phyloP scores from a whole-genome alignment of 2,888 invertebrate genomes.

The Phortica okadai region DNA sequence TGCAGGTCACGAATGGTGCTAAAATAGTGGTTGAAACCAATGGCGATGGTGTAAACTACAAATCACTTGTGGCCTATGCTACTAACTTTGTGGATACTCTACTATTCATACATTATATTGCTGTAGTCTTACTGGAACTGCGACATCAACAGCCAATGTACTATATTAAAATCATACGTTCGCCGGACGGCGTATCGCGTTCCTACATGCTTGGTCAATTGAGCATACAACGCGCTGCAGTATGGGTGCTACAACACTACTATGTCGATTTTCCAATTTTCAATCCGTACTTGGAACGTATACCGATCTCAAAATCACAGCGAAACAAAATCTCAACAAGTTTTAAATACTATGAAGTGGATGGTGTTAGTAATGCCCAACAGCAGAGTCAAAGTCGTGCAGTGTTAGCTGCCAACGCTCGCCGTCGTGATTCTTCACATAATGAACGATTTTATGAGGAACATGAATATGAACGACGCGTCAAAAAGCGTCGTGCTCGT shows the following conservation, averaged over 20 bases:
- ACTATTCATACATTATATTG: slow-evolving; percentile 95
- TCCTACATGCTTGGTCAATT: slow-evolving; percentile 93
- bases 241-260: slow-evolving; percentile 95
- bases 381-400: slow-evolving; percentile 85
- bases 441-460: slow-evolving; percentile 99
- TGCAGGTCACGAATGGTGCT: slow-evolving; percentile 88
- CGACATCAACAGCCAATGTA: slow-evolving; percentile 94
- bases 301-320: slow-evolving; percentile 90
- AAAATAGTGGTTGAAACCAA: slow-evolving; percentile 85
- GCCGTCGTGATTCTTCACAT: slow-evolving; percentile 92
- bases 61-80: slow-evolving; percentile 93
- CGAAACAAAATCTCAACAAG: slow-evolving; percentile 85
- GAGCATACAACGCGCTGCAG: slow-evolving; percentile 96
- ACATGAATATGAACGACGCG: slow-evolving; percentile 95
- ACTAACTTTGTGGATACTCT: slow-evolving; percentile 95
- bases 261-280: slow-evolving; percentile 97
- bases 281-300: slow-evolving; percentile 95
- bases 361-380: slow-evolving; percentile 84
- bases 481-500: slow-evolving; percentile 92
- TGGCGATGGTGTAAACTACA: slow-evolving; percentile 89
- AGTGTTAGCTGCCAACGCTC: slow-evolving; percentile 85
- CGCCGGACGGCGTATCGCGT: slow-evolving; percentile 95
- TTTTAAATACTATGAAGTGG: slow-evolving; percentile 98
- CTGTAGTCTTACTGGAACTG: slow-evolving; percentile 94
- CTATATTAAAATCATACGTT: slow-evolving; percentile 92